Evolutionary conservation across 2,888 invertebrate genomes (phyloP).

Genomic region (Drosophila niveifrons): DNA sequence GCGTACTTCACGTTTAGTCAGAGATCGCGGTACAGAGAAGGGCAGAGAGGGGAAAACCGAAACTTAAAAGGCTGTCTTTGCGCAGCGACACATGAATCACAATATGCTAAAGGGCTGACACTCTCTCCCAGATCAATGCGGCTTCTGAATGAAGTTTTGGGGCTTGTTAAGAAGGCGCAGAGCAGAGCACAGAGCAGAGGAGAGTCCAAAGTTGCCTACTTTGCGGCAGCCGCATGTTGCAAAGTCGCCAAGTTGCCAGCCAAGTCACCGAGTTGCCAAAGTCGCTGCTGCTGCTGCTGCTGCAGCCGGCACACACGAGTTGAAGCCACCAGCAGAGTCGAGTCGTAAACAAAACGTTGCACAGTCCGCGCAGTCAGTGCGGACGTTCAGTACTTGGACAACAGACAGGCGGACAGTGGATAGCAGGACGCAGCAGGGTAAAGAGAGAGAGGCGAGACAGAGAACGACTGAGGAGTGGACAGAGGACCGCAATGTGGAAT

Average conservation of each 20-base stretch:
- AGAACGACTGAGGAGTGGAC: slow-evolving; percentile 43
- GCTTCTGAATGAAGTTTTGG: slow-evolving; percentile 79
- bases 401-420: slow-evolving; percentile 33
- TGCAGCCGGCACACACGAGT: slow-evolving; percentile 33
- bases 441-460: slow-evolving; percentile 9
- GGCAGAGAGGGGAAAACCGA: not conserved
- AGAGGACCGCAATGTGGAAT: slow-evolving; percentile 82
- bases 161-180: slow-evolving; percentile 55
- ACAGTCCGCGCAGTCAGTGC: slow-evolving; percentile 52
- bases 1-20: slow-evolving; percentile 11
- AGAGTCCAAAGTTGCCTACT: slow-evolving; percentile 77
- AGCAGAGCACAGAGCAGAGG: slow-evolving; percentile 29
- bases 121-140: slow-evolving; percentile 83
- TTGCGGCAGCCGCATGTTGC: slow-evolving; percentile 57
- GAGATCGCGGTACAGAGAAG: not conserved
- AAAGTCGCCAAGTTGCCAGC: slow-evolving; percentile 14
- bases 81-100: slow-evolving; percentile 83
- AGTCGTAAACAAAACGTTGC: slow-evolving; percentile 79
- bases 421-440: slow-evolving; percentile 8
- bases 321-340: slow-evolving; percentile 59
- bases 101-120: slow-evolving; percentile 84
- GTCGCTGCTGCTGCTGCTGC: slow-evolving; percentile 11
- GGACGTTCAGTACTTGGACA: slow-evolving; percentile 70
- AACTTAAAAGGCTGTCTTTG: slow-evolving; percentile 60
- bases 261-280: slow-evolving; percentile 17